A percentile compares a stretch with the other conserved stretches of the same genome.
These are phyloP conservation scores for Glomeris maerens DNA, from an alignment of 1,140 invertebrate species.

Conservation along the genomic window DNA sequence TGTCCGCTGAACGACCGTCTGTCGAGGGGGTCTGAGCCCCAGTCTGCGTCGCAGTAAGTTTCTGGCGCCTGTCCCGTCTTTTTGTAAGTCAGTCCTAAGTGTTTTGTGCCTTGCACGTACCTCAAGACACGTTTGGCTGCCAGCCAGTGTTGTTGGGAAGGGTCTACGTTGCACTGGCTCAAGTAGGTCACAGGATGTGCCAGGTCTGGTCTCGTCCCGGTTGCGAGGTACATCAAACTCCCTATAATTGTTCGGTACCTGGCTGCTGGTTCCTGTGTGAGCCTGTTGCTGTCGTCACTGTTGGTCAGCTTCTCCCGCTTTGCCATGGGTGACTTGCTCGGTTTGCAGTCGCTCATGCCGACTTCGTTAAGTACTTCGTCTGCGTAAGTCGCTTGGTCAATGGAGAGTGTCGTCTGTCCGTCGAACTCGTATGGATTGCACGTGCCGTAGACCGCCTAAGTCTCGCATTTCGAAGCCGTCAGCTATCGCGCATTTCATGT, in stretches of 20 bases:
- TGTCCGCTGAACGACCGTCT: neutral
- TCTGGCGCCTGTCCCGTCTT: neutral
- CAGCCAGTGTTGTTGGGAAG: conserved; percentile 12
- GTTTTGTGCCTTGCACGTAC: conserved; percentile 15
- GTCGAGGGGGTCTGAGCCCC: neutral
- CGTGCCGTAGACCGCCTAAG: too few species aligned
- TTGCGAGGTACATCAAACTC: neutral
- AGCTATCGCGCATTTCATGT: too few species aligned
- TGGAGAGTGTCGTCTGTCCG: too few species aligned
- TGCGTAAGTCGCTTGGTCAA: too few species aligned
- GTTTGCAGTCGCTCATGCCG: too few species aligned
- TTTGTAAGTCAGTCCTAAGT: neutral
- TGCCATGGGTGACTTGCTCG: too few species aligned
- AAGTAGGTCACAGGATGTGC: neutral
- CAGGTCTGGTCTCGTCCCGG: neutral
- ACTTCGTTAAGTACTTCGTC: too few species aligned
- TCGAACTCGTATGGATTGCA: too few species aligned
- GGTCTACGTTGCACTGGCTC: neutral
- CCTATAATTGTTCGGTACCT: neutral
- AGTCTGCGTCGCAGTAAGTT: neutral
- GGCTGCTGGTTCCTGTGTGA: too few species aligned
- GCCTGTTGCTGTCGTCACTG: too few species aligned
- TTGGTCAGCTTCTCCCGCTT: too few species aligned
- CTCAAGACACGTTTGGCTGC: conserved; percentile 13
- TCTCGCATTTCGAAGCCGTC: too few species aligned